phyloP scores from a whole-genome alignment of 2,888 invertebrate species.

The Encarsia formosa region DNA sequence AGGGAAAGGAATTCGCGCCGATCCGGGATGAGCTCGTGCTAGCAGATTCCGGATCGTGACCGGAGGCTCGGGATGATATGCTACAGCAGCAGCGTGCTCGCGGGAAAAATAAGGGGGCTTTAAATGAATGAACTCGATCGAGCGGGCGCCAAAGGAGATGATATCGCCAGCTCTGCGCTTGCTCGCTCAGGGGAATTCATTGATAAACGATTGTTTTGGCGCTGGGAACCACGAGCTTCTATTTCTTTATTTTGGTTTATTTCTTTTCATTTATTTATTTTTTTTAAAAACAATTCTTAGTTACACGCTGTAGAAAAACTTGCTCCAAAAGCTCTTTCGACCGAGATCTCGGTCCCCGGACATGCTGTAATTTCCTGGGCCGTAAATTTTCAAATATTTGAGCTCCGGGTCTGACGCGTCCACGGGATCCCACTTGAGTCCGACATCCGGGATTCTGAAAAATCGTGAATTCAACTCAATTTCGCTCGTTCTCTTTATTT shows the following conservation, averaged over 20 bases:
- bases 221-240: too few species aligned
- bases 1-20: not conserved
- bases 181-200: too few species aligned
- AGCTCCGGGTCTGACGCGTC: not conserved
- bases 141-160: too few species aligned
- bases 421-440: not conserved
- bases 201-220: too few species aligned
- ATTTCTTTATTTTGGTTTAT: too few species aligned
- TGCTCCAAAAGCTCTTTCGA: slow-evolving; percentile 2
- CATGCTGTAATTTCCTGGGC: not conserved
- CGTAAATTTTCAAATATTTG: not conserved
- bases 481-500: too few species aligned
- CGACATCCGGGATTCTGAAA: not conserved
- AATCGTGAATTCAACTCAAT: not conserved
- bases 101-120: too few species aligned
- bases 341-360: not conserved
- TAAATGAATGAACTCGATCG: too few species aligned
- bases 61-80: too few species aligned
- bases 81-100: too few species aligned
- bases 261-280: too few species aligned
- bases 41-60: slow-evolving; percentile 27
- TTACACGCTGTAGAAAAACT: not conserved
- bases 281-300: slow-evolving; percentile 1
- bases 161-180: too few species aligned
- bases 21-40: slow-evolving; percentile 12